A percentile compares a stretch with the other conserved stretches of the same genome.
These are phyloP conservation scores for Camptogramma bilineatum DNA, from an alignment of 2,888 invertebrate species.

Conservation along the genomic window DNA sequence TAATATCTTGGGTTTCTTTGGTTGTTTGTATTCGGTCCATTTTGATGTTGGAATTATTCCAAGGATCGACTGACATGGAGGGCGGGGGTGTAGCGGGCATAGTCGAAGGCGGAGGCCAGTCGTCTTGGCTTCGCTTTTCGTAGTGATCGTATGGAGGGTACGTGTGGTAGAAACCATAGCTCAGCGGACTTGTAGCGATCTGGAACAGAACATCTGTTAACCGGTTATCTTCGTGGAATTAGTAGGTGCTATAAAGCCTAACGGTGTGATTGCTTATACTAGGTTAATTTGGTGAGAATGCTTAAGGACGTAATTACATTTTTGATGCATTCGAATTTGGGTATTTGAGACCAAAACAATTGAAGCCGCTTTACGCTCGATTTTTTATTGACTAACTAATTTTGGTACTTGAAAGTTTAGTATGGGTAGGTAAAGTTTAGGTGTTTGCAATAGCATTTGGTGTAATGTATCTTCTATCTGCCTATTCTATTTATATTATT, in stretches of 20 bases:
- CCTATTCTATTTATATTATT: too few relatives aligned
- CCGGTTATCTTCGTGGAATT: conserved; percentile 68
- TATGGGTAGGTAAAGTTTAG: too few relatives aligned
- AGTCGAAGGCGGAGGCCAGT: conserved; percentile 64
- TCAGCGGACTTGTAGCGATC: conserved; percentile 90
- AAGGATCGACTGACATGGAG: conserved; percentile 55
- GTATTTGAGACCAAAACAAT: too few relatives aligned
- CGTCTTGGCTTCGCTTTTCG: conserved; percentile 72
- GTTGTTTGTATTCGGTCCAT: conserved; percentile 64
- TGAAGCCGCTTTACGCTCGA: too few relatives aligned
- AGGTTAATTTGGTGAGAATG: conserved; percentile 2
- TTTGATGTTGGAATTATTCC: conserved; percentile 59
- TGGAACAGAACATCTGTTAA: conserved; percentile 84
- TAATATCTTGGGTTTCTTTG: conserved; percentile 45
- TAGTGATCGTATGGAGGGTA: conserved; percentile 80
- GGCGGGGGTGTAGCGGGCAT: conserved; percentile 68
- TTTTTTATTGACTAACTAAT: too few relatives aligned
- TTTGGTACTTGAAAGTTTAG: too few relatives aligned
- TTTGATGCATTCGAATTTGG: too few relatives aligned
- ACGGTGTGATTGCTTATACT: conserved; percentile 42
- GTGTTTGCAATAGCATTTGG: too few relatives aligned
- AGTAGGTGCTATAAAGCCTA: conserved; percentile 69
- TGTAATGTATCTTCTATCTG: too few relatives aligned
- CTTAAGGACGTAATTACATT: too few relatives aligned
- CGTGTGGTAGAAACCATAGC: conserved; percentile 90